Evolutionary conservation across 2,888 invertebrate genomes (phyloP).

Genomic region (Cantharis nigra): DNA sequence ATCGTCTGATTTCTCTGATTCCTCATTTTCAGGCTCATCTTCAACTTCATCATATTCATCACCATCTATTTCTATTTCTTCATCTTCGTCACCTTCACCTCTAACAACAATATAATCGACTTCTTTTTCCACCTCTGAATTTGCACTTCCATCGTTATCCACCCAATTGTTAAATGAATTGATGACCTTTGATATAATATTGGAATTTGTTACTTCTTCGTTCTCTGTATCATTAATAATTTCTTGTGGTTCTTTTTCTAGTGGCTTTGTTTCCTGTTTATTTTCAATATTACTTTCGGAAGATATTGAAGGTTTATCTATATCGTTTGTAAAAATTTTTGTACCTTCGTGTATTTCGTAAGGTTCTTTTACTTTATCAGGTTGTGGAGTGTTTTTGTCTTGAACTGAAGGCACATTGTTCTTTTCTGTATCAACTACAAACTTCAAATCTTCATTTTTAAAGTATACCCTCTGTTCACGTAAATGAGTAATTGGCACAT

Average conservation of each 20-base stretch:
- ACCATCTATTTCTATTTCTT: not conserved
- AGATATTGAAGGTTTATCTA: not conserved
- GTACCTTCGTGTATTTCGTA: conserved; percentile 70
- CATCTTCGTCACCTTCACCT: not conserved
- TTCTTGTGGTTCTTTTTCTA: not conserved
- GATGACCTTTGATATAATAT: not conserved
- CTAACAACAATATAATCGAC: not conserved
- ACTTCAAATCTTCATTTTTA: conserved; percentile 44
- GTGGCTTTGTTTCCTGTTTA: not conserved
- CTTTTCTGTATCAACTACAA: conserved; percentile 56
- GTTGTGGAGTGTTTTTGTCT: conserved; percentile 32
- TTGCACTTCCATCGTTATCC: conserved; percentile 16
- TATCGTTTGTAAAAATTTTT: conserved; percentile 56
- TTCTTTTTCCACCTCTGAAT: conserved; percentile 26
- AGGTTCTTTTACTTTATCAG: conserved; percentile 43
- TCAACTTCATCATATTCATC: not conserved
- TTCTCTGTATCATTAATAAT: not conserved
- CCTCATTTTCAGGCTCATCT: not conserved
- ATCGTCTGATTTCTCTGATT: not conserved
- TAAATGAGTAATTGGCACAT: conserved; percentile 64
- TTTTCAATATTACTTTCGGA: not conserved
- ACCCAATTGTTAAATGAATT: not conserved
- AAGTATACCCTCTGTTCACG: conserved; percentile 62
- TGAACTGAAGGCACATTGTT: conserved; percentile 35
- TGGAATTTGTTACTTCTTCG: not conserved